Evolutionary conservation across 2,113 vertebrate species (phyloP).

Genomic region (Chelonoidis abingdonii): DNA sequence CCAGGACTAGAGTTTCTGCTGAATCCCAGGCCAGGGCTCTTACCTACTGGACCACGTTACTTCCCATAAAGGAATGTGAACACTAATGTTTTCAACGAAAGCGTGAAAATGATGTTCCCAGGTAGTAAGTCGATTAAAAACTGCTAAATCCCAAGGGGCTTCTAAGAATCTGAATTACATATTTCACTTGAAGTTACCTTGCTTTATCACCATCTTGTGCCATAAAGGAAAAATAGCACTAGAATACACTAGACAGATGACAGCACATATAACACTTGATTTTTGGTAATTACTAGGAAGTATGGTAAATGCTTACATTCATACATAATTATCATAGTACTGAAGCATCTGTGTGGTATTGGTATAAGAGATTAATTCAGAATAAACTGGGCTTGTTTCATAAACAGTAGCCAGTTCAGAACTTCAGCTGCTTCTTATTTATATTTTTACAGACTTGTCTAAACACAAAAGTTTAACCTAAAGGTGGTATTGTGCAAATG

Average conservation of each 20-base stretch:
- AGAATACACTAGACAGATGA: background rate
- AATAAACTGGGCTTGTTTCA: background rate
- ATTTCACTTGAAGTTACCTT: background rate
- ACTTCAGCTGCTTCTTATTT: background rate
- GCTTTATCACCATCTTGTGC: background rate
- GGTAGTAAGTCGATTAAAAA: background rate
- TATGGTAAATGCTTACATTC: background rate
- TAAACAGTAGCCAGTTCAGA: background rate
- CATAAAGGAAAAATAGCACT: background rate
- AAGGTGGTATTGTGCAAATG: background rate
- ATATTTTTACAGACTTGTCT: background rate
- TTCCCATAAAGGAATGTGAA: background rate
- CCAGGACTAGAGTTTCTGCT: background rate
- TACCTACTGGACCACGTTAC: background rate
- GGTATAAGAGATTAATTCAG: background rate
- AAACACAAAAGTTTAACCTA: background rate
- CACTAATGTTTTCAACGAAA: background rate
- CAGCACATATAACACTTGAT: rapidly evolving
- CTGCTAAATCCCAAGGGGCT: background rate
- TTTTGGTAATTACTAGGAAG: background rate
- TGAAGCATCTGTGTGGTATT: background rate
- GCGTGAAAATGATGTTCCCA: background rate
- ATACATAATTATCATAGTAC: background rate
- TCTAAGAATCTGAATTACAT: background rate
- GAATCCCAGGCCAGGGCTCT: background rate